phyloP scores from a whole-genome alignment of 2,797 vertebrate species.

The Hirundo rustica region DNA sequence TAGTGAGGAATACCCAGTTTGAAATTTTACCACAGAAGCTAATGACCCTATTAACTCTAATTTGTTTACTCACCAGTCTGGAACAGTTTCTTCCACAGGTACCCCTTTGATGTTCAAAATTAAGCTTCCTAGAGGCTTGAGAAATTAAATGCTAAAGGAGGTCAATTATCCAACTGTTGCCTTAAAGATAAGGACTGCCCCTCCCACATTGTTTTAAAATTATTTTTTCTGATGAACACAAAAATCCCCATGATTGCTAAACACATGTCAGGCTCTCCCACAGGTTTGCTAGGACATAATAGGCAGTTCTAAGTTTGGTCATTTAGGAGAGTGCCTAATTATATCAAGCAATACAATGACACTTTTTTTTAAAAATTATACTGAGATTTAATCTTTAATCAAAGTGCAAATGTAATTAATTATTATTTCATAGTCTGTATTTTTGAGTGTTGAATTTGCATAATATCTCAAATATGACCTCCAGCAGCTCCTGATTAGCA shows the following conservation, averaged over 20 bases:
- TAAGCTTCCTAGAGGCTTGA: constrained; percentile 77
- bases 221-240: constrained; percentile 60
- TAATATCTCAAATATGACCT: constrained; percentile 9
- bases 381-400: constrained; percentile 40
- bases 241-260: constrained; percentile 44
- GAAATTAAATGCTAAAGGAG: constrained; percentile 79
- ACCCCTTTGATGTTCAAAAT: constrained; percentile 78
- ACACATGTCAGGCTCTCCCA: constrained; percentile 50
- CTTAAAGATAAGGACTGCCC: constrained; percentile 71
- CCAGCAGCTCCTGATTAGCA: constrained; percentile 14
- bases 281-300: constrained; percentile 50
- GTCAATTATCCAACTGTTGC: constrained; percentile 77
- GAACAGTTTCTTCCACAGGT: constrained; percentile 78
- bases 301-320: constrained; percentile 56
- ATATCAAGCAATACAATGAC: constrained; percentile 8
- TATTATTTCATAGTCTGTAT: constrained; percentile 10
- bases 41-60: constrained; percentile 79
- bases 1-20: constrained; percentile 68
- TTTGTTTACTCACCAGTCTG: constrained; percentile 80
- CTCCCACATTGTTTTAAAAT: constrained; percentile 70
- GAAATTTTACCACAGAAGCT: constrained; percentile 76
- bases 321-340: constrained; percentile 49
- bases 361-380: neutral
- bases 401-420: constrained; percentile 43
- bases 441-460: constrained; percentile 32